These are phyloP conservation scores for Lagodon rhomboides DNA, from an alignment of 2,797 vertebrate species.

Conservation along the genomic window DNA sequence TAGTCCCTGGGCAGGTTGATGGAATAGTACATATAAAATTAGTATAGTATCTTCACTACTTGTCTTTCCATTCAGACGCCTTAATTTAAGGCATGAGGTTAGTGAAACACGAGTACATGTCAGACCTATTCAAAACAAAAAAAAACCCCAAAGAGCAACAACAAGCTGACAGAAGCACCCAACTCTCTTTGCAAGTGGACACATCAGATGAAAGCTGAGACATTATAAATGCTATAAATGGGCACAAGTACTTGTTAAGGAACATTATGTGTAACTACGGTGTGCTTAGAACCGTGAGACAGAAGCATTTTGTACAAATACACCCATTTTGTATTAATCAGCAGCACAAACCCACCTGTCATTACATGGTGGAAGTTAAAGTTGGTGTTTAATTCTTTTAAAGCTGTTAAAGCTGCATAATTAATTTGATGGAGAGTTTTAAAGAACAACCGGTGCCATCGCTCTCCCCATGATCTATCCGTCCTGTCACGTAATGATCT, in stretches of 20 bases:
- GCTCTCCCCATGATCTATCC: background rate
- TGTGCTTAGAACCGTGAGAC: constrained; percentile 6
- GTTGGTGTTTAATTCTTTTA: background rate
- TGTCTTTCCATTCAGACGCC: background rate
- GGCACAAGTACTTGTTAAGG: constrained; percentile 4
- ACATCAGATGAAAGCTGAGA: constrained; percentile 5
- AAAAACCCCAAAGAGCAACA: background rate
- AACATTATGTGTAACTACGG: constrained; percentile 22
- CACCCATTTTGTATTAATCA: constrained; percentile 6
- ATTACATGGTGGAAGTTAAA: background rate
- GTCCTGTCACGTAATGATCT: background rate
- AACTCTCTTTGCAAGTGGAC: constrained; percentile 3
- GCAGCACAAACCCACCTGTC: constrained; percentile 1
- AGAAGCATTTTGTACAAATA: background rate
- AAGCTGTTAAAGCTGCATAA: background rate
- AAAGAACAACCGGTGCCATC: background rate
- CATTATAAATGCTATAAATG: constrained; percentile 25
- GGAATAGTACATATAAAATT: too few relatives aligned
- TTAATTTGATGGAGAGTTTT: constrained; percentile 1
- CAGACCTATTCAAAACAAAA: constrained; percentile 5
- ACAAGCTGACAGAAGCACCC: constrained; percentile 6
- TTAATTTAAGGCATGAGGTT: constrained; percentile 2
- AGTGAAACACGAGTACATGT: constrained; percentile 24
- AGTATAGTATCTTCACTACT: too few relatives aligned
- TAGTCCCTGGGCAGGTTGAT: too few relatives aligned